Evolutionary conservation across 2,797 vertebrate species (phyloP).

Genomic region (Tiaroga cobitis): DNA sequence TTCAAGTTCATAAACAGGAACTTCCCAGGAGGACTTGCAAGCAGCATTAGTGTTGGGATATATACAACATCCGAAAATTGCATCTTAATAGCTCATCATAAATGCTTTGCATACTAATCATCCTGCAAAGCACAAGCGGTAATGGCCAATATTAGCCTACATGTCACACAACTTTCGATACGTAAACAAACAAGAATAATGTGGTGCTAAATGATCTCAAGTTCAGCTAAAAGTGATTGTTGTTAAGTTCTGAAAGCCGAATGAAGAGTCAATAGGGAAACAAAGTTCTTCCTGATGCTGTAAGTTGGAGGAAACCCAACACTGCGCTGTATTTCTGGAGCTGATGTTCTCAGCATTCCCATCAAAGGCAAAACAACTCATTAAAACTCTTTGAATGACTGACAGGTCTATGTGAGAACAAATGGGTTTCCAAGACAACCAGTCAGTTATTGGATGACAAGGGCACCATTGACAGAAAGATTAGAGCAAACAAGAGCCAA

Average conservation of each 20-base stretch:
- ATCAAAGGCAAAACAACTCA: conserved; percentile 45
- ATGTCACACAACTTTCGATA: not conserved
- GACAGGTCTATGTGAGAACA: conserved; percentile 30
- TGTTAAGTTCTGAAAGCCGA: not conserved
- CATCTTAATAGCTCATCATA: not conserved
- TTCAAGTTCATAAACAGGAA: not conserved
- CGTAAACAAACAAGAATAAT: not conserved
- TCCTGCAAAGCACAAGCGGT: not conserved
- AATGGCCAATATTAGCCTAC: not conserved
- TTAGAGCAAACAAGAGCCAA: conserved; percentile 24
- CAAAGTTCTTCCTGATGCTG: not conserved
- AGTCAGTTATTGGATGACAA: conserved; percentile 33
- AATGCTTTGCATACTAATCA: not conserved
- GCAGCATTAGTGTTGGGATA: not conserved
- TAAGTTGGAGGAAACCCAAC: conserved; percentile 1
- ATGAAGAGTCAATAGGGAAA: not conserved
- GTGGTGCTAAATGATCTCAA: not conserved
- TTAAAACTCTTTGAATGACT: conserved; percentile 35
- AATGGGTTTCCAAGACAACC: conserved; percentile 43
- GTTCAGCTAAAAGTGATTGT: conserved; percentile 2
- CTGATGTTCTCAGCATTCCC: not conserved
- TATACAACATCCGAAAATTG: not conserved
- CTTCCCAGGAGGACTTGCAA: not conserved
- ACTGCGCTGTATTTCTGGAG: not conserved
- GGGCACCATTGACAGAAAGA: conserved; percentile 27